Conservation (phyloP, 1,140 invertebrate species). For the Ptiloglossa arizonensis region DNA sequence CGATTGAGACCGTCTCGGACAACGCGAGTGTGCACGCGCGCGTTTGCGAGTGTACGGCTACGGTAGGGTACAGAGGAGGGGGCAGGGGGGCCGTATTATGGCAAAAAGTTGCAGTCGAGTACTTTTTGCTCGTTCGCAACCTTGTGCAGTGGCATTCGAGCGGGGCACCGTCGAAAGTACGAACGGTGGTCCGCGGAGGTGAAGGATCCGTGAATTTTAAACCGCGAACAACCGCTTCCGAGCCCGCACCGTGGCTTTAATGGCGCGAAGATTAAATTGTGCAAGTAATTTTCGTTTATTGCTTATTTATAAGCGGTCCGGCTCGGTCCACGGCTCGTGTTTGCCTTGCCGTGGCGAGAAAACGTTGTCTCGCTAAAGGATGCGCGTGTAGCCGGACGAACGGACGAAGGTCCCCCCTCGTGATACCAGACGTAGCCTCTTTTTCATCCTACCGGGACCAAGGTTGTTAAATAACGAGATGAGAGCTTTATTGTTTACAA, state of each 20-base stretch:
- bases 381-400: too few species aligned
- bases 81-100: background rate
- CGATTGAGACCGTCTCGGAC: background rate
- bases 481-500: slow-evolving; percentile 36
- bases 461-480: slow-evolving; percentile 14
- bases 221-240: background rate
- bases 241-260: background rate
- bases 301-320: slow-evolving; percentile 7
- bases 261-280: slow-evolving; percentile 9
- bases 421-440: background rate
- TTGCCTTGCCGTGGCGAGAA: too few species aligned
- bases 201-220: background rate
- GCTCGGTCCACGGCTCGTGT: too few species aligned
- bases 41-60: too few species aligned
- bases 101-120: background rate
- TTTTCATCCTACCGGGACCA: background rate
- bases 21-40: background rate
- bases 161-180: background rate
- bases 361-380: background rate
- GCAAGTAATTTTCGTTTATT: slow-evolving; percentile 26
- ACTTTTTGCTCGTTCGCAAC: background rate
- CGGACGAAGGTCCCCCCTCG: background rate
- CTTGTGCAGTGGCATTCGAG: background rate
- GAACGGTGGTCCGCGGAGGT: background rate
- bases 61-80: too few species aligned